Conservation (phyloP, 2,797 vertebrate species). For the Strix occidentalis region DNA sequence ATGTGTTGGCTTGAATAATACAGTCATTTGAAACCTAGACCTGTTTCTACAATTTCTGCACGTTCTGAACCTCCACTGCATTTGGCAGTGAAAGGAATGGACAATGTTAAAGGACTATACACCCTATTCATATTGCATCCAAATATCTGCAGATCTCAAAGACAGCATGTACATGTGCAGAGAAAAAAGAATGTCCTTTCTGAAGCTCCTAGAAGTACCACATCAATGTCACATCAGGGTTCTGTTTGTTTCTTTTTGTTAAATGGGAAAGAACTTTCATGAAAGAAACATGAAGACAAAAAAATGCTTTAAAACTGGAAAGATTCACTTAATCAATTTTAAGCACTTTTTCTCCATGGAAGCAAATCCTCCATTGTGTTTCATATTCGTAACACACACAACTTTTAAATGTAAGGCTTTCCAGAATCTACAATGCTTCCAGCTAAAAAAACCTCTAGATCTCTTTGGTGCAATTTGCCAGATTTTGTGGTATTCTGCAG, state of each 20-base stretch:
- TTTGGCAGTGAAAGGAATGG: background rate
- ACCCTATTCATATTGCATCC: background rate
- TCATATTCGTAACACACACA: background rate
- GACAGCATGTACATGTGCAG: background rate
- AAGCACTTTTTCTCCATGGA: background rate
- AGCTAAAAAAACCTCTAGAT: background rate
- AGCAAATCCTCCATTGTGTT: background rate
- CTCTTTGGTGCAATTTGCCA: background rate
- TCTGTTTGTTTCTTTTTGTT: background rate
- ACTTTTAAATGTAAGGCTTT: background rate
- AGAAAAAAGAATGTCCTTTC: background rate
- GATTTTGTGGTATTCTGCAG: constrained; percentile 1
- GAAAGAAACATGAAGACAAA: background rate
- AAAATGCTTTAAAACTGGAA: background rate
- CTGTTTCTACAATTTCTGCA: background rate
- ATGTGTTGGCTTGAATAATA: background rate
- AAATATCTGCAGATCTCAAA: constrained; percentile 15
- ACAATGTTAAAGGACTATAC: background rate
- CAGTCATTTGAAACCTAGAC: background rate
- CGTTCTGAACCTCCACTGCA: background rate
- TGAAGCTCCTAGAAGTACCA: background rate
- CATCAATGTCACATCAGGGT: background rate
- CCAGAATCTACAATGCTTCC: background rate
- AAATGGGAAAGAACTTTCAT: background rate
- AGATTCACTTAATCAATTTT: constrained; percentile 4